These are phyloP conservation scores for Yponomeuta plumbellus DNA, from an alignment of 2,888 invertebrate genomes.

Conservation along the genomic window DNA sequence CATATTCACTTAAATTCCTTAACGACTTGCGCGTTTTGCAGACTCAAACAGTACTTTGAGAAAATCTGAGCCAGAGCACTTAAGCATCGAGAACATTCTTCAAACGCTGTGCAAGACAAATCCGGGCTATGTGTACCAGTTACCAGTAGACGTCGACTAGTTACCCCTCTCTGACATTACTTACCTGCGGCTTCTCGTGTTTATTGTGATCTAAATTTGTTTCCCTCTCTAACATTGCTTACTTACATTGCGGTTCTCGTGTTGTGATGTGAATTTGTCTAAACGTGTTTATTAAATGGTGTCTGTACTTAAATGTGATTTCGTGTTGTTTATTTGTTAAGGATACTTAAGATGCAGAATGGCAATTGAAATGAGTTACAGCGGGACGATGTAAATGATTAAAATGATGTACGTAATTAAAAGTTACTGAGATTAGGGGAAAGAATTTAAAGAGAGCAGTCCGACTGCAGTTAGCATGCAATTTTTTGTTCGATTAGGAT, in stretches of 20 bases:
- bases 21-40: not conserved
- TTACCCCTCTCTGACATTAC: too few relatives aligned
- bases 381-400: too few relatives aligned
- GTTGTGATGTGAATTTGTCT: slow-evolving; percentile 25
- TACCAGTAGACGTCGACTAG: not conserved
- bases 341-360: not conserved
- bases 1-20: not conserved
- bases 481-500: too few relatives aligned
- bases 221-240: too few relatives aligned
- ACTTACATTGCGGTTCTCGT: too few relatives aligned
- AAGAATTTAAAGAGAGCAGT: too few relatives aligned
- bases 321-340: slow-evolving; percentile 6
- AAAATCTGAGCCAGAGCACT: slow-evolving; percentile 35
- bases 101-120: slow-evolving; percentile 45
- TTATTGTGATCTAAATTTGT: slow-evolving; percentile 24
- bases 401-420: too few relatives aligned
- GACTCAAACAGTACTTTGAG: not conserved
- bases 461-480: too few relatives aligned
- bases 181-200: too few relatives aligned
- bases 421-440: too few relatives aligned
- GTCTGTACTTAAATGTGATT: slow-evolving; percentile 3
- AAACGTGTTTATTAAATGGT: slow-evolving; percentile 41
- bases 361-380: not conserved
- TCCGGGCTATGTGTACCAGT: slow-evolving; percentile 27
- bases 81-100: slow-evolving; percentile 49